Base-by-base conservation (phyloP, 23 tunicate species). In the Diplosoma virens region DNA sequence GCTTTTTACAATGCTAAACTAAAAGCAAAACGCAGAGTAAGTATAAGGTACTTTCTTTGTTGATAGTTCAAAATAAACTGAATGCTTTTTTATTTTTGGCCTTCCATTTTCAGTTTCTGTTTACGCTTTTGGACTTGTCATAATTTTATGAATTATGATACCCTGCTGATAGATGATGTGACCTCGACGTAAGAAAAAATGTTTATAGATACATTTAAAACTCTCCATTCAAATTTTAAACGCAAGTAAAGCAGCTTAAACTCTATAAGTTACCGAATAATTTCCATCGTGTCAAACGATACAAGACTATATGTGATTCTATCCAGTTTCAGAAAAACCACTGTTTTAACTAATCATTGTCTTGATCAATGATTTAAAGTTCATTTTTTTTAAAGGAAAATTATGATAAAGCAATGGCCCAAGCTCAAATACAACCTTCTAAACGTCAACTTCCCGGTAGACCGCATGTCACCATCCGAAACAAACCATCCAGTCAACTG, bases 1-100 rank as follows among this genome's bases (percentile, higher is more conserved):
- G 83, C 92, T 20, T 92, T 92, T 67, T 76, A 85, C 65, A 81
- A 75, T 37, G 97, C 97, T 0, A 85, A 84, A 61, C 54, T 92
- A 69, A 58, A 77, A 46, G 67, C 86, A 9, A 58, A 58, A 16
- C 67, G 91, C 25, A 37, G 97, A 48, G 96, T 89, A 59, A 65
- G 82, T 70, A n/a, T n/a, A n/a, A n/a, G n/a, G 24, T 3, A 23
- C 63, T 23, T 23, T 3, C 63, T 65, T 65, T 1, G n/a, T n/a
- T n/a, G n/a, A n/a, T n/a, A n/a, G n/a, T n/a, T n/a, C n/a, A n/a
- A n/a, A n/a, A n/a, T n/a, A n/a, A n/a, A n/a, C n/a, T n/a, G n/a
- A n/a, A n/a, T n/a, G n/a, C n/a, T n/a, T n/a, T n/a, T n/a, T n/a
- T n/a, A n/a, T n/a, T n/a, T n/a, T n/a, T n/a, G n/a, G n/a, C n/a